Conservation (phyloP, 1,140 invertebrate species). For the Calliopsis andreniformis region DNA sequence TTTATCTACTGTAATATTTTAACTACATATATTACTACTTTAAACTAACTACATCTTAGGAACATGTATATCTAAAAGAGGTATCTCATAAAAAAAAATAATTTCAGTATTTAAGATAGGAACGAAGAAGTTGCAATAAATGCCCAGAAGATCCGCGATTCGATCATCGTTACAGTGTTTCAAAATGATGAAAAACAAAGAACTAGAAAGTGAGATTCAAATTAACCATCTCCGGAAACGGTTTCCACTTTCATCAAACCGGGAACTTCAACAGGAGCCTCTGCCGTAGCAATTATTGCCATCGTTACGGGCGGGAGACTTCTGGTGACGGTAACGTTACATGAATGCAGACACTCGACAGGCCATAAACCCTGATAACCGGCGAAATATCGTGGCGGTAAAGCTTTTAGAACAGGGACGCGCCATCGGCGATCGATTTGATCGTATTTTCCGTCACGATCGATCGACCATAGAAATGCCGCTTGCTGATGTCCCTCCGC, state of each 20-base stretch:
- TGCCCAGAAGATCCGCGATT: too few relatives aligned
- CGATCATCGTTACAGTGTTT: too few relatives aligned
- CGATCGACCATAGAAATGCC: slow-evolving; percentile 50
- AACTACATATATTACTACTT: too few relatives aligned
- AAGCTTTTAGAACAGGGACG: slow-evolving; percentile 46
- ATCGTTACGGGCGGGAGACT: slow-evolving; percentile 27
- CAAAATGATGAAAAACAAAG: too few relatives aligned
- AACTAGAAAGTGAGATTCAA: not conserved
- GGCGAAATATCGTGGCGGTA: slow-evolving; percentile 40
- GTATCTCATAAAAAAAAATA: too few relatives aligned
- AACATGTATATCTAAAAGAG: too few relatives aligned
- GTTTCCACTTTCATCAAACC: not conserved
- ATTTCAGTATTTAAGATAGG: too few relatives aligned
- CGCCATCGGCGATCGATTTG: slow-evolving; percentile 44
- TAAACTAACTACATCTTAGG: too few relatives aligned
- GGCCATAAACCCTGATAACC: slow-evolving; percentile 57
- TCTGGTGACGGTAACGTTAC: slow-evolving; percentile 33
- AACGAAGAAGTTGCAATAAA: too few relatives aligned
- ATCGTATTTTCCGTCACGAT: slow-evolving; percentile 49
- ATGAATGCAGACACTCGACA: slow-evolving; percentile 21
- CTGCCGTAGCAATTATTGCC: slow-evolving; percentile 28
- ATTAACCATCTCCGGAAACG: not conserved
- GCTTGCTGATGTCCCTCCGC: slow-evolving; percentile 39
- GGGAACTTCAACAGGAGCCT: not conserved
- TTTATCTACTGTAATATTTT: too few relatives aligned